These are phyloP conservation scores for Fistularia tabacaria DNA, from an alignment of 2,797 vertebrate species.

Conservation along the genomic window DNA sequence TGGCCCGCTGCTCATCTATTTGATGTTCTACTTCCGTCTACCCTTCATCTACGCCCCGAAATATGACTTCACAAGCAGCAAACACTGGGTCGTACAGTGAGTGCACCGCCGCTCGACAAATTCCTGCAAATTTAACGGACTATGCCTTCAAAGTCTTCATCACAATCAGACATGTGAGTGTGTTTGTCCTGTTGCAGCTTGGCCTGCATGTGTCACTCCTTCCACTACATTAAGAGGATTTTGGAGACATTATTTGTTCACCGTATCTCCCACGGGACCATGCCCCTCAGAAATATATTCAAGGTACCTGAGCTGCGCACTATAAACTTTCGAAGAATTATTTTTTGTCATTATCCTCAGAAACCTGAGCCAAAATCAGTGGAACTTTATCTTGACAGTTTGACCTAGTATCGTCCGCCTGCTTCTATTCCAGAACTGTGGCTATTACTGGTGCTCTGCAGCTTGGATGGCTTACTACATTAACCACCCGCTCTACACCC, in stretches of 20 bases:
- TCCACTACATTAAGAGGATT: constrained; percentile 89
- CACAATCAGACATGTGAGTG: neutral
- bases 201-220: constrained; percentile 88
- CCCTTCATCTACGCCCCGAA: constrained; percentile 89
- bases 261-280: constrained; percentile 90
- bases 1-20: constrained; percentile 87
- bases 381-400: neutral
- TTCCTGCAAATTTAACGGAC: neutral
- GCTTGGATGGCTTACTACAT: constrained; percentile 98
- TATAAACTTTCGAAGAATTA: neutral
- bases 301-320: constrained; percentile 74
- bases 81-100: constrained; percentile 91
- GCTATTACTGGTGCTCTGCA: constrained; percentile 92
- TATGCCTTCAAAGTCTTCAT: neutral
- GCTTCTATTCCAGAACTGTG: constrained; percentile 84
- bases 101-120: constrained; percentile 56
- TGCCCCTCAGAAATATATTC: constrained; percentile 91
- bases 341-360: constrained; percentile 2
- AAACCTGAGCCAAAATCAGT: neutral
- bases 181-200: constrained; percentile 69
- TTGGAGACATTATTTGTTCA: constrained; percentile 90
- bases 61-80: constrained; percentile 89
- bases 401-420: constrained; percentile 39
- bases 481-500: constrained; percentile 93
- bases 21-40: constrained; percentile 92